A percentile compares a stretch with the other conserved stretches of the same genome.
Evolutionary conservation across 2,888 invertebrate genomes (phyloP).

Genomic region (Apomyelois bistriatella): DNA sequence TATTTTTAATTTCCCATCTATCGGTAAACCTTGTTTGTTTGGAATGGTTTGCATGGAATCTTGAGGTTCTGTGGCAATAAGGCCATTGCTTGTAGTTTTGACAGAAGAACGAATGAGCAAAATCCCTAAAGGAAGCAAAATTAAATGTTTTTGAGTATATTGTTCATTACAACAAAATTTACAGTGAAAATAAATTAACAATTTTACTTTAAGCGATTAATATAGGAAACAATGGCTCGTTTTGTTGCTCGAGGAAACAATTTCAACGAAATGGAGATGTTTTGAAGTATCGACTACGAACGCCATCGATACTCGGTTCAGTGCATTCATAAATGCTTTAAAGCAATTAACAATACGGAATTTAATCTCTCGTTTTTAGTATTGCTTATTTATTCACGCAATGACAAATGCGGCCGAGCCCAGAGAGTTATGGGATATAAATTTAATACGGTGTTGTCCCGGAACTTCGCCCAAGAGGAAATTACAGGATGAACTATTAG

Average conservation of each 20-base stretch:
- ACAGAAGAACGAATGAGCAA: no score
- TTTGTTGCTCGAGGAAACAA: not conserved
- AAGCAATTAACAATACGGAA: not conserved
- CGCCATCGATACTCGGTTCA: not conserved
- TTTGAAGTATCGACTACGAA: not conserved
- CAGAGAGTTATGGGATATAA: no score
- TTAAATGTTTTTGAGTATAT: no score
- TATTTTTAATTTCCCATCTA: no score
- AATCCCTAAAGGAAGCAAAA: no score
- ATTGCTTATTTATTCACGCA: not conserved
- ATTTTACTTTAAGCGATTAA: not conserved
- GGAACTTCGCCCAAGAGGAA: no score
- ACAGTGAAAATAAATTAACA: not conserved
- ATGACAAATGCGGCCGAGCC: not conserved
- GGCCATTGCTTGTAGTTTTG: no score
- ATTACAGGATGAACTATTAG: no score
- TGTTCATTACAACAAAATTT: not conserved
- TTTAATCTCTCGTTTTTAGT: not conserved
- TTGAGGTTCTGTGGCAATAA: no score
- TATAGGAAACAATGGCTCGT: not conserved
- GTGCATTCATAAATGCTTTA: not conserved
- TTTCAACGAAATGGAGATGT: not conserved
- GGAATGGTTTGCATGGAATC: no score
- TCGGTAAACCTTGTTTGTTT: no score
- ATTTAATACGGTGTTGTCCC: no score